Evolutionary conservation across 2,113 vertebrate genomes (phyloP), one percentile per base, ranked within the genome.

Genomic region (Malurus melanocephalus): DNA sequence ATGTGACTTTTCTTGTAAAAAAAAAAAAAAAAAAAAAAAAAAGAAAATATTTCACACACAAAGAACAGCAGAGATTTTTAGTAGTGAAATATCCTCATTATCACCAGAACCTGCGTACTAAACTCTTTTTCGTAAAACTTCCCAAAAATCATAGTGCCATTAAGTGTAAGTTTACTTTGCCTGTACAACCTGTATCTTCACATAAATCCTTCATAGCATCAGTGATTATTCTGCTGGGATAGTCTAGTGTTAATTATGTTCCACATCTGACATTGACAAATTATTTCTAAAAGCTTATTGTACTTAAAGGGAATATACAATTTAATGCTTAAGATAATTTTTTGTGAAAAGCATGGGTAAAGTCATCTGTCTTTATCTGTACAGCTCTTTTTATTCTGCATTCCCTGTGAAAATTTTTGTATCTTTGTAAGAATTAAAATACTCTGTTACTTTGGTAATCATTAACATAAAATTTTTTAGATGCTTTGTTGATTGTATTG

Each of bases 341-440:
- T 85, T 62, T 56, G 3, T 6, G 10, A 66, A 46, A 49, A 59
- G 19, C 46, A 56, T 11, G 22, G 19, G 11, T 59, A 18, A 65
- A 73, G 8, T 64, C 28, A 53, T 69, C 51, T 43, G 3, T 24
- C 10, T 80, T 87, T 46, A 28, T 38, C 38, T 62, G 61, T 79
- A 46, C 11, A 55, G 3, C 1, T 57, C 22, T 56, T 72, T 80
- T 51, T 6, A 40, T 35, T 82, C 16, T 53, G 22, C n/a, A 71
- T 35, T 71, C 4, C 3, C 6, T 13, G 6, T 28, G 43, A 79
- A 77, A 79, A 45, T 1, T 1, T 14, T 24, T 1, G 0, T 53
- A 22, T 67, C 7, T 23, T 32, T 51, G n/a, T 28, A 46, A 75
- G 13, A 2, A n/a, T 75, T 65, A 16, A 5, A 65, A 43, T 26